Evolutionary conservation across 2,113 vertebrate species (phyloP), one percentile per base, ranked within the genome.

Genomic region (Rhagologus leucostigma): DNA sequence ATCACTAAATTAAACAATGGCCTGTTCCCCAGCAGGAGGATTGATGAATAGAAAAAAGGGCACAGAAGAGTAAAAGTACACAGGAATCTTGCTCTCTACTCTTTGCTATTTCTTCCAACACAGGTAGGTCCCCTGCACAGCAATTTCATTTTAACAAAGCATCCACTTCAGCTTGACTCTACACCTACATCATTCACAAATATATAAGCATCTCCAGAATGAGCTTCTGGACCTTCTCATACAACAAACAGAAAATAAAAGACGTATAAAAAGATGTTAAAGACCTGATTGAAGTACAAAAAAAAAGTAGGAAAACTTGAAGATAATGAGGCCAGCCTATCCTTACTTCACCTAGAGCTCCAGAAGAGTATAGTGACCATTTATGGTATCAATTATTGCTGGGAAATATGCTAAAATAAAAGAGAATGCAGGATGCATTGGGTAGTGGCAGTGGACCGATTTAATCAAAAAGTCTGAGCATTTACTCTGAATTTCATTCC

Each of bases 111-210:
- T 90, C 33, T 78, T 94, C 49, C 3, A 16, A 55, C 37, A 60
- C 41, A 90, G 20, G 12, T 39, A 47, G 46, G 3, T 75, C 46
- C 11, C 55, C 52, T 81, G 23, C 22, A 41, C 39, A 91, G 41
- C 41, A 91, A 84, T 84, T 93, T 97, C 60, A 70, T 95, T 90
- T 78, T 93, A 81, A 93, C n/a, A 65, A 59, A 53, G 57, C 62
- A 52, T 57, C 30, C 53, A 71, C 90, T 93, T 95, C 60, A 84
- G 12, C 35, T 74, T 70, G 44, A 56, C 33, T 84, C n/a, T 65
- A 19, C 20, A 26, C 13, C 62, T 94, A 53, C 29, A 47, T 76
- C 67, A 76, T 95, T 94, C 67, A 56, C 37, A 96, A 75, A 84
- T 84, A 86, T 79, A 95, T 89, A 64, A 96, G 17, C 68, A 60